Evolutionary conservation across 2,113 vertebrate genomes (phyloP).

Genomic region (Tympanuchus pallidicinctus): DNA sequence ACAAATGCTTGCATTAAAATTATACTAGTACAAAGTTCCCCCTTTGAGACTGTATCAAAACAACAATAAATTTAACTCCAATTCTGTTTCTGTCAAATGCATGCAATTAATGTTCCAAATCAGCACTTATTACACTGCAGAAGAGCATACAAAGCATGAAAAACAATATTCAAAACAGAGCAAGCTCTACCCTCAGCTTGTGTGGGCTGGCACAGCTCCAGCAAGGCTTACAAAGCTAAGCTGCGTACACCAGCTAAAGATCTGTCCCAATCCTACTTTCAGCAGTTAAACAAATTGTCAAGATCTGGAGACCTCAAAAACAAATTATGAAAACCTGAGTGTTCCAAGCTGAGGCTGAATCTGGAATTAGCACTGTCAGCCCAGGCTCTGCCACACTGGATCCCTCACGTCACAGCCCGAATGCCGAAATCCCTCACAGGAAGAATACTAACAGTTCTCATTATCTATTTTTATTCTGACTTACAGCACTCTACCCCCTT

Average conservation of each 20-base stretch:
- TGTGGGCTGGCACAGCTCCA: not conserved
- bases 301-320: not conserved
- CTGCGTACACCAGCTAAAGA: not conserved
- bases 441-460: not conserved
- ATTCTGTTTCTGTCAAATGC: not conserved
- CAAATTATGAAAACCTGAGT: not conserved
- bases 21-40: constrained; percentile 26
- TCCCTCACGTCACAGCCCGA: not conserved
- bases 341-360: not conserved
- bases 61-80: not conserved
- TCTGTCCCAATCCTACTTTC: not conserved
- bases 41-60: constrained; percentile 46
- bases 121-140: constrained; percentile 15
- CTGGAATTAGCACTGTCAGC: not conserved
- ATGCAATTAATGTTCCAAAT: constrained; percentile 37
- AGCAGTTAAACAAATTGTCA: not conserved
- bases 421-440: not conserved
- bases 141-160: not conserved
- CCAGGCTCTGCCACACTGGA: not conserved
- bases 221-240: not conserved
- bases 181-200: not conserved
- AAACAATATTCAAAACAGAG: not conserved
- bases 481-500: not conserved
- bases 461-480: not conserved
- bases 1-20: constrained; percentile 49